Evolutionary conservation across 2,888 invertebrate genomes (phyloP).

Genomic region (Eupithecia subfuscata): DNA sequence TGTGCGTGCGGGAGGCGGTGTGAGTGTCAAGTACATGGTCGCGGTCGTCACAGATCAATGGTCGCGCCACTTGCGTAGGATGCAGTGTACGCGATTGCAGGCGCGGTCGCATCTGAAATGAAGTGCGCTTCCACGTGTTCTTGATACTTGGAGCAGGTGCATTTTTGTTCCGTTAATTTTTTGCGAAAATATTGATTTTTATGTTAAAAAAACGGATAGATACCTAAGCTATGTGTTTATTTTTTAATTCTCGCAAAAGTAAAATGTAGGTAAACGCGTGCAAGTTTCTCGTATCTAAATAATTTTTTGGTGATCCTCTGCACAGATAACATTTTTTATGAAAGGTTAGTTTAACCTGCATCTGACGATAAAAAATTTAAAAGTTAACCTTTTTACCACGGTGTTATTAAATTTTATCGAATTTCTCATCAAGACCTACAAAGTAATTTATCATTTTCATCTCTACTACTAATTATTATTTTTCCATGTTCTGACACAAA

Average conservation of each 20-base stretch:
- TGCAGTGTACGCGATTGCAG: constrained; percentile 39
- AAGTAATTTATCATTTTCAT: constrained; percentile 33
- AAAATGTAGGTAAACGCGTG: neutral
- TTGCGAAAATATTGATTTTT: neutral
- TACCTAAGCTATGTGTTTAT: too few species aligned
- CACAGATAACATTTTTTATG: neutral
- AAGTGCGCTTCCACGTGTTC: constrained; percentile 18
- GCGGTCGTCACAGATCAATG: constrained; percentile 55
- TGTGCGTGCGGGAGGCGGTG: constrained; percentile 40
- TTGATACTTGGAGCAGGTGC: constrained; percentile 30
- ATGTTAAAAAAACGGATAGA: too few species aligned
- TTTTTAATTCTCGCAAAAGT: too few species aligned
- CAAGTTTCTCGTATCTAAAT: neutral
- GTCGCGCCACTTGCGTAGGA: constrained; percentile 50
- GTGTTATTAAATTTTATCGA: constrained; percentile 1
- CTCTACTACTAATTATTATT: constrained; percentile 19
- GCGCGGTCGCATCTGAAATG: constrained; percentile 26
- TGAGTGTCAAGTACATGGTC: constrained; percentile 47
- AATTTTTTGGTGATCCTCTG: neutral
- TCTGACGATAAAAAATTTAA: neutral
- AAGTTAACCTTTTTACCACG: neutral
- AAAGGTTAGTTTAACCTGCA: neutral
- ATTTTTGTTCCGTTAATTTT: neutral
- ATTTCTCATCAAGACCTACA: constrained; percentile 15
- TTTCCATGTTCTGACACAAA: constrained; percentile 31